Conservation (phyloP, 2,888 invertebrate species). For the Conomelus anceps region DNA sequence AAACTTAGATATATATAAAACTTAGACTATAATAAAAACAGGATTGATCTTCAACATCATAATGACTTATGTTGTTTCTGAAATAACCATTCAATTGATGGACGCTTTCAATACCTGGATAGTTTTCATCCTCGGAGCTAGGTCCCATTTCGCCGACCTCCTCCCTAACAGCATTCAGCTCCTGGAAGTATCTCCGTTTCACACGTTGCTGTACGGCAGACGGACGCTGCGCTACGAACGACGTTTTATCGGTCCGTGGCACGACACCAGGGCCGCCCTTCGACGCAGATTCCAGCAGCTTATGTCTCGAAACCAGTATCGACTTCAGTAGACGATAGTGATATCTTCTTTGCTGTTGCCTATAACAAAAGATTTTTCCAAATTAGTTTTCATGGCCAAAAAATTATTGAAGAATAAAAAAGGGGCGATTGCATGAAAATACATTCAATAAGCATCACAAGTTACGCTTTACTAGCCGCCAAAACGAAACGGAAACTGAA, state of each 20-base stretch:
- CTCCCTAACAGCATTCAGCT: constrained; percentile 60
- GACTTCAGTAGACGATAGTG: constrained; percentile 61
- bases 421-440: too few relatives aligned
- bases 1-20: too few relatives aligned
- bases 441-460: too few relatives aligned
- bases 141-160: constrained; percentile 60
- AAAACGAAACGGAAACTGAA: too few relatives aligned
- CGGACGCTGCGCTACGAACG: constrained; percentile 10
- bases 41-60: too few relatives aligned
- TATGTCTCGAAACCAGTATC: constrained; percentile 66
- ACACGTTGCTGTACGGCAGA: constrained; percentile 30
- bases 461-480: too few relatives aligned
- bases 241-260: constrained; percentile 25
- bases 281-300: constrained; percentile 58
- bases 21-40: too few relatives aligned
- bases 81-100: too few relatives aligned
- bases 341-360: constrained; percentile 49
- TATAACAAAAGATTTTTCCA: constrained; percentile 34
- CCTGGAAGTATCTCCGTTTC: constrained; percentile 49
- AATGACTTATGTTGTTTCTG: too few relatives aligned
- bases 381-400: too few relatives aligned
- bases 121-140: constrained; percentile 69
- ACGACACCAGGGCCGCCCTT: constrained; percentile 27
- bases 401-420: too few relatives aligned
- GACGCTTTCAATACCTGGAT: constrained; percentile 52